Evolutionary conservation across 1,140 invertebrate species (phyloP).

Genomic region (Eufriesea mexicana): DNA sequence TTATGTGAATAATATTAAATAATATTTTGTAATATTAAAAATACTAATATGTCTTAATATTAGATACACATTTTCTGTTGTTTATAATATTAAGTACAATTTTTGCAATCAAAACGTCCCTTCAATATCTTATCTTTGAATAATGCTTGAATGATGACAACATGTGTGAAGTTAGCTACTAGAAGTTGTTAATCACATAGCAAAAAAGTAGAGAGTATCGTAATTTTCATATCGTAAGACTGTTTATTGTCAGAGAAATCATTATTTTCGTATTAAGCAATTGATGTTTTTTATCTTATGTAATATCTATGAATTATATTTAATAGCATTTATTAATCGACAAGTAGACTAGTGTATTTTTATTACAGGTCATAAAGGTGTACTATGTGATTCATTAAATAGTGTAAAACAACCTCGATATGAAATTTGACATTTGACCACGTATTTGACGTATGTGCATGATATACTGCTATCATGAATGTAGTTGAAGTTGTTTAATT

Average conservation of each 20-base stretch:
- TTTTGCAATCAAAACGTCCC: not conserved
- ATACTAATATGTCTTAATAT: not conserved
- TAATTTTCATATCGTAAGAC: conserved; percentile 24
- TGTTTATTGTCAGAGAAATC: conserved; percentile 16
- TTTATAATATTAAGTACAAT: not conserved
- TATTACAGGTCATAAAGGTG: not conserved
- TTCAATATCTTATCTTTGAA: conserved; percentile 7
- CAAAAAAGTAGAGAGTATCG: conserved; percentile 4
- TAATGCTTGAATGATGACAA: conserved; percentile 19
- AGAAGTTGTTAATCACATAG: not conserved
- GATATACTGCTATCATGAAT: conserved; percentile 15
- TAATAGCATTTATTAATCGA: not conserved
- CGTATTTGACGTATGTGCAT: conserved; percentile 34
- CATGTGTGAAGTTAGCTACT: conserved; percentile 33
- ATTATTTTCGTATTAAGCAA: not conserved
- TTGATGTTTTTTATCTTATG: not conserved
- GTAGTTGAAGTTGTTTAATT: conserved; percentile 7
- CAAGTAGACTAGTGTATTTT: not conserved
- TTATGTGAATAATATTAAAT: not conserved
- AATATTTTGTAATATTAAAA: not conserved
- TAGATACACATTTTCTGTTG: not conserved
- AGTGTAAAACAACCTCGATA: conserved; percentile 50
- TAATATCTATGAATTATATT: not conserved
- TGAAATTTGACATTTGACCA: conserved; percentile 50
- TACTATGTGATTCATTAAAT: conserved; percentile 33